Evolutionary conservation across 2,113 vertebrate species (phyloP), one percentile per base, ranked within the genome.

Genomic region (Hippocampus abdominalis): DNA sequence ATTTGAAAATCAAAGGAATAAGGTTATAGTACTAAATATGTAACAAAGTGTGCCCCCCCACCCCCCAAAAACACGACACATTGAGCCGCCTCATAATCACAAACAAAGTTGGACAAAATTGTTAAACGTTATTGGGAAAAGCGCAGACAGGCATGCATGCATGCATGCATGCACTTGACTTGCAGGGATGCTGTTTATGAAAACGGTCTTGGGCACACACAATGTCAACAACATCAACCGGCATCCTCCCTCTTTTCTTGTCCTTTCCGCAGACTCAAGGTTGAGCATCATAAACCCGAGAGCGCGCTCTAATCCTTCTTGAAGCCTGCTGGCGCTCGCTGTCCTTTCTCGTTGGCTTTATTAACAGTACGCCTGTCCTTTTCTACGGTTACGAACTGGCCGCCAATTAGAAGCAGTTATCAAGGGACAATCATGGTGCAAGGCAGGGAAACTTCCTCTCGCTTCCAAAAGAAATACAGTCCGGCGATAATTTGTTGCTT

Each of bases 281-380:
- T 82, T 69, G 59, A 70, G 73, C 68, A 81, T 76, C 75, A 69
- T 61, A 73, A 75, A 64, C 54, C 66, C 69, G 76, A 78, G 65
- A 75, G 71, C 70, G 63, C 36, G 78, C 75, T 81, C 71, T 88
- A 87, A 85, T 83, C 80, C 80, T 66, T 77, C 64, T 68, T 40
- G 76, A 85, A 70, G 75, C 82, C 86, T 9, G 21, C 68, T 71
- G 84, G 81, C 82, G 67, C 75, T 77, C 68, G 21, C 12, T 80
- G 87, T 83, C 86, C 81, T 86, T 60, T 89, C 84, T 87, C 77
- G 73, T 68, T 80, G 81, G 74, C 81, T 81, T 84, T 79, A 84
- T 89, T 87, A 85, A 84, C 78, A 83, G 13, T 62, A 82, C 78
- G 77, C 69, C 74, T 75, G 81, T 84, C 82, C 78, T 82, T 75